phyloP scores from a whole-genome alignment of 2,113 vertebrate species.

The Vireo altiloquus region DNA sequence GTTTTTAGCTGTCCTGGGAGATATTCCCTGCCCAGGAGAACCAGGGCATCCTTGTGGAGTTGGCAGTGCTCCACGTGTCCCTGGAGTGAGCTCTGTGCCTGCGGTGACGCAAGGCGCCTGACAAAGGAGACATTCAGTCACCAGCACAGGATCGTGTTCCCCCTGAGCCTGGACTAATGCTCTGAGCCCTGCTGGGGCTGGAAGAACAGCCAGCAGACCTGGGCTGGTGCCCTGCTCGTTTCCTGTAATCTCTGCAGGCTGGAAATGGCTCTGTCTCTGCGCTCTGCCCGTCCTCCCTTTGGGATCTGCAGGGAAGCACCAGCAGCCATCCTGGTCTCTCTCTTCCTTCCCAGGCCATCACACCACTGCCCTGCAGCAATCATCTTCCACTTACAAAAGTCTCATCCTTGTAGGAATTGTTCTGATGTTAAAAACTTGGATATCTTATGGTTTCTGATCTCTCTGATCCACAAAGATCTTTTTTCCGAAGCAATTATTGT shows the following conservation, averaged over 20 bases:
- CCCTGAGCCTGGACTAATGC: neutral
- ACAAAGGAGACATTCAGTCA: neutral
- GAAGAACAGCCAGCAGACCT: neutral
- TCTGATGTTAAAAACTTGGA: neutral
- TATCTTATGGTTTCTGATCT: neutral
- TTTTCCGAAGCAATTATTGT: neutral
- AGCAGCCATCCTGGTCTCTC: neutral
- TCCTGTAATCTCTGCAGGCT: neutral
- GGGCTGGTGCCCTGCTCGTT: neutral
- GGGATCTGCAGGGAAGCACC: neutral
- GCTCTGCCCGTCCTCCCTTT: accelerated
- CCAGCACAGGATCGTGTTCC: neutral
- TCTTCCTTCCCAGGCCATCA: neutral
- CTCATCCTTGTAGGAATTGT: neutral
- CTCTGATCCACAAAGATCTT: neutral
- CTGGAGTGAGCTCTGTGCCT: neutral
- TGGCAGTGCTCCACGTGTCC: neutral
- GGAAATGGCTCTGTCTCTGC: neutral
- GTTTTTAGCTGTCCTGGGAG: neutral
- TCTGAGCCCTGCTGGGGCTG: neutral
- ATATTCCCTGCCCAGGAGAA: neutral
- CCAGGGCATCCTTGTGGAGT: neutral
- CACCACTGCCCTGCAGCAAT: neutral
- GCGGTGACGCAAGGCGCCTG: neutral
- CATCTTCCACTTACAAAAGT: neutral